phyloP scores from a whole-genome alignment of 2,888 invertebrate species.

The Myathropa florea region DNA sequence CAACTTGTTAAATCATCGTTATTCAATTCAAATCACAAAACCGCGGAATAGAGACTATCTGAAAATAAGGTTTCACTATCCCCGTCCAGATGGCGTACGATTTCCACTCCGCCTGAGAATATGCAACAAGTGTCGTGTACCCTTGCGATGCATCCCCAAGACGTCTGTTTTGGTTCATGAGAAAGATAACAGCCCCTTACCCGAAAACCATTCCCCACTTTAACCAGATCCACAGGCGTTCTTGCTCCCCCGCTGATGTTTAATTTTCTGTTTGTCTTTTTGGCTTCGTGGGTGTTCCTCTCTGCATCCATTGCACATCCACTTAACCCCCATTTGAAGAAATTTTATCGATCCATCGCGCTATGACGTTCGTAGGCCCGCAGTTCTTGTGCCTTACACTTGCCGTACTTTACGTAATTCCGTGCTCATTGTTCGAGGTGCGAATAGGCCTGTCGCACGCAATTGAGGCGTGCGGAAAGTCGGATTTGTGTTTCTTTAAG shows the following conservation, averaged over 20 bases:
- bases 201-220: neutral
- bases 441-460: neutral
- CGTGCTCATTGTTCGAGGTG: conserved; percentile 3
- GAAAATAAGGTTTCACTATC: neutral
- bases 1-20: too few relatives aligned
- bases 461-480: neutral
- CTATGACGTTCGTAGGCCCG: conserved; percentile 56
- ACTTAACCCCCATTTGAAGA: conserved; percentile 45
- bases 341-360: conserved; percentile 54
- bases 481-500: neutral
- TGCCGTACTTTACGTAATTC: conserved; percentile 62
- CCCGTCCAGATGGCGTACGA: neutral
- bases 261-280: neutral
- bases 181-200: neutral
- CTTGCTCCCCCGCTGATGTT: neutral
- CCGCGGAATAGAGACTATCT: too few relatives aligned
- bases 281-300: neutral
- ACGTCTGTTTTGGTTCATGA: conserved; percentile 19
- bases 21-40: too few relatives aligned
- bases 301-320: neutral
- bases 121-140: conserved; percentile 45
- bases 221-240: neutral
- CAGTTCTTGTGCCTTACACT: conserved; percentile 21
- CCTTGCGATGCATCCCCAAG: neutral
- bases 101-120: conserved; percentile 11